Conservation (phyloP, 2,113 vertebrate genomes). For the Aythya baeri region DNA sequence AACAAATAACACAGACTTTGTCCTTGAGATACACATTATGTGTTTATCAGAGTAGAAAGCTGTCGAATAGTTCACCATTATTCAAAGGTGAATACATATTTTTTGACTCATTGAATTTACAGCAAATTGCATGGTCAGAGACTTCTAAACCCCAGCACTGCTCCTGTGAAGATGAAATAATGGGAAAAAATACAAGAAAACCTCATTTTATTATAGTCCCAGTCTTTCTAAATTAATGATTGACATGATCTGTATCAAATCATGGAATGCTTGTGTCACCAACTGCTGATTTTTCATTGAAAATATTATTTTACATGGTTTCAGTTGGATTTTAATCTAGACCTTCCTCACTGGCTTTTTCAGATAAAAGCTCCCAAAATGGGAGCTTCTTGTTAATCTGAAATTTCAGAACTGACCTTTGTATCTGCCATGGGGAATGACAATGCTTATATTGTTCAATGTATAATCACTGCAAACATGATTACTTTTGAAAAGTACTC, state of each 20-base stretch:
- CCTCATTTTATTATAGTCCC: not conserved
- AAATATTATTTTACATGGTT: not conserved
- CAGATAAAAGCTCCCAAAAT: not conserved
- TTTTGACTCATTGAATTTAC: not conserved
- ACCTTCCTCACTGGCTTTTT: not conserved
- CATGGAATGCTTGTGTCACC: not conserved
- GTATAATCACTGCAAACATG: not conserved
- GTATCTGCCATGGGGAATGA: not conserved
- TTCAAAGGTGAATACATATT: not conserved
- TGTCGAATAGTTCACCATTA: not conserved
- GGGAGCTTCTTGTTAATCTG: not conserved
- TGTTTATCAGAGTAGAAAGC: not conserved
- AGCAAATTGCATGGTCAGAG: not conserved
- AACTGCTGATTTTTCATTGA: not conserved
- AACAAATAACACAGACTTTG: not conserved
- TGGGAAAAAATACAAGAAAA: not conserved
- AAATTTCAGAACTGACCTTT: not conserved
- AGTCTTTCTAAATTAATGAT: not conserved
- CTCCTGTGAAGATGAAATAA: not conserved
- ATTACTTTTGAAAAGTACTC: not conserved
- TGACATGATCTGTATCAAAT: not conserved
- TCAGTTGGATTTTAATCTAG: not conserved
- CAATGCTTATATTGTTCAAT: not conserved
- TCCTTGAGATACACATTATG: not conserved
- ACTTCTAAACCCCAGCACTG: not conserved